A percentile compares a stretch with the other conserved stretches of the same genome.
Evolutionary conservation across 1,140 invertebrate genomes (phyloP).

Genomic region (Himalopsyche phryganea): DNA sequence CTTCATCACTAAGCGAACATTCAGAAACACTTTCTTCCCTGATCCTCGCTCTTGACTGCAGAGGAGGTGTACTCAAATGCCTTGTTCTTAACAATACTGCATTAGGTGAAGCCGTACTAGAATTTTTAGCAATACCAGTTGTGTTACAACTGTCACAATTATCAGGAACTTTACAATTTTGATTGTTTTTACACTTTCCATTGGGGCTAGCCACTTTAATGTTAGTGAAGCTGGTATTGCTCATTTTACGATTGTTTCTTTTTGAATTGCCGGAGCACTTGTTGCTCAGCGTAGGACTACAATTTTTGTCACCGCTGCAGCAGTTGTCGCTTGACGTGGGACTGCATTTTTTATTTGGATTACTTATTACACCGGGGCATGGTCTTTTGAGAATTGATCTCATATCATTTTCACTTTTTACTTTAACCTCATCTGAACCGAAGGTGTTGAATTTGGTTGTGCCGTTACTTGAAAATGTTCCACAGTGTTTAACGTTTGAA

Average conservation of each 20-base stretch:
- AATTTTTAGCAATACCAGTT: slow-evolving; percentile 7
- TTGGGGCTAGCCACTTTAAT: neutral
- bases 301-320: no score
- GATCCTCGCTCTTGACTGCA: slow-evolving; percentile 30
- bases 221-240: neutral
- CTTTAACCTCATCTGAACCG: no score
- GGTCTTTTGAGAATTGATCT: no score
- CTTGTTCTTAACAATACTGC: slow-evolving; percentile 19
- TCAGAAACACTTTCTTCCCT: slow-evolving; percentile 36
- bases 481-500: no score
- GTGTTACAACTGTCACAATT: neutral
- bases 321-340: no score
- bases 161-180: neutral
- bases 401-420: no score
- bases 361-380: no score
- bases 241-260: neutral
- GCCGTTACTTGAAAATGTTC: neutral
- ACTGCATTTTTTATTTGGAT: no score
- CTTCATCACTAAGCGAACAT: slow-evolving; percentile 35
- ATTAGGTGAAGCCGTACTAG: slow-evolving; percentile 16
- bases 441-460: no score
- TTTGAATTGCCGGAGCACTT: neutral
- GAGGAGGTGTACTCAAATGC: slow-evolving; percentile 17
- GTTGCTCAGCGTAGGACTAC: no score
- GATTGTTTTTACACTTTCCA: neutral